These are phyloP conservation scores for Orthonychiurus folsomi DNA, from an alignment of 2,888 invertebrate species.

Conservation along the genomic window DNA sequence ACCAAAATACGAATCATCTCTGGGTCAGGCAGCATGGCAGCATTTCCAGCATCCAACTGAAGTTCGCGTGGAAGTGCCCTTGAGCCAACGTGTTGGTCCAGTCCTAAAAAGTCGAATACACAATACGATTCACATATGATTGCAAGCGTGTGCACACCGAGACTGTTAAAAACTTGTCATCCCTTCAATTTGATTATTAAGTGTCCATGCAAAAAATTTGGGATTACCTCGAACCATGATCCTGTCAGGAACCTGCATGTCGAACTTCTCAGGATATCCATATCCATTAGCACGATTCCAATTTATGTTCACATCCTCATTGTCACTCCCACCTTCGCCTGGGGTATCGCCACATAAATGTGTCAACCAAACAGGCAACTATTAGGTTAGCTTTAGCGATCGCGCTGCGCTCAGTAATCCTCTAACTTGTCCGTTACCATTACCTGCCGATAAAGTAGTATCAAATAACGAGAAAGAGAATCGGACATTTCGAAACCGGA, in stretches of 20 bases:
- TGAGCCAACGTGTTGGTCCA: conserved; percentile 54
- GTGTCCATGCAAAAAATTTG: too few relatives aligned
- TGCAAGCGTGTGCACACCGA: too few relatives aligned
- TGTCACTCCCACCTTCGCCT: conserved; percentile 23
- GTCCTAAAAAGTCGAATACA: conserved; percentile 47
- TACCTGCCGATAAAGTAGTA: too few relatives aligned
- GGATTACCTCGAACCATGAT: conserved; percentile 78
- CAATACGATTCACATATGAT: neutral
- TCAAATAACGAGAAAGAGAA: too few relatives aligned
- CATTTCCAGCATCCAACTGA: conserved; percentile 66
- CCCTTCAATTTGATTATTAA: too few relatives aligned
- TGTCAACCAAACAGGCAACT: neutral
- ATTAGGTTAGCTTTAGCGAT: neutral
- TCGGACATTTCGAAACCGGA: too few relatives aligned
- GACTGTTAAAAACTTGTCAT: too few relatives aligned
- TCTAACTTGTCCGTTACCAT: too few relatives aligned
- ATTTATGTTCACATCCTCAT: conserved; percentile 26
- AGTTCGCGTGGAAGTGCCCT: conserved; percentile 81
- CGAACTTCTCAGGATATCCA: conserved; percentile 63
- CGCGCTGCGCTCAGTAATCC: too few relatives aligned
- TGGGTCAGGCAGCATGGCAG: conserved; percentile 55
- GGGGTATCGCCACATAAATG: neutral
- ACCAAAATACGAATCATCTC: conserved; percentile 63
- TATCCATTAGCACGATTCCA: conserved; percentile 52
- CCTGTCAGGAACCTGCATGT: conserved; percentile 89